These are phyloP conservation scores for Macrosiphum euphorbiae DNA, from an alignment of 2,888 invertebrate genomes.

Conservation along the genomic window DNA sequence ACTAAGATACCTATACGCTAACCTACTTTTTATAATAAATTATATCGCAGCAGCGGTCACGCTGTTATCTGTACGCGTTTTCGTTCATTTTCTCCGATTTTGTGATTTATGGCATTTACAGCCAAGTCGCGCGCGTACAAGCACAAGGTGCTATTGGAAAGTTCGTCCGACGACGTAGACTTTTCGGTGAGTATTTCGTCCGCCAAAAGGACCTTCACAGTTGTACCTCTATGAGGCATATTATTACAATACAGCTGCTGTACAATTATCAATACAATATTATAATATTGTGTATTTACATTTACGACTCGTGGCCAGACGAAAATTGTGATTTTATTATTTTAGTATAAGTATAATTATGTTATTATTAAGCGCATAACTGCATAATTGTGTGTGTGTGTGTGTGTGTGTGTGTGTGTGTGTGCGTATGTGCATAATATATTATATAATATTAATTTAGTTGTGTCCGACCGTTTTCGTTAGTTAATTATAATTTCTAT, in stretches of 20 bases:
- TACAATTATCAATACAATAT: background rate
- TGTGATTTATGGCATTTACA: constrained; percentile 52
- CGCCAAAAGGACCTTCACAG: background rate
- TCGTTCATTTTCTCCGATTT: background rate
- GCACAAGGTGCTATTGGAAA: constrained; percentile 32
- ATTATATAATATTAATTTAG: background rate
- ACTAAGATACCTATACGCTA: background rate
- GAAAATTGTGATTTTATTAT: background rate
- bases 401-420: background rate
- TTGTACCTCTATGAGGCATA: background rate
- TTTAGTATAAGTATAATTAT: background rate
- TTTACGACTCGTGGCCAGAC: background rate
- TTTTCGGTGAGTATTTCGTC: constrained; percentile 25
- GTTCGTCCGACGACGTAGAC: constrained; percentile 31
- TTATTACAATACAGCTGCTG: background rate
- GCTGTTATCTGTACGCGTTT: background rate
- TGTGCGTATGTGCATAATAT: background rate
- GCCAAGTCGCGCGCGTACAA: constrained; percentile 39
- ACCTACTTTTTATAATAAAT: background rate
- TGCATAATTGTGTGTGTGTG: background rate
- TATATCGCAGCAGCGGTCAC: background rate
- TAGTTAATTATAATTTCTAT: background rate
- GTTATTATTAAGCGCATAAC: background rate
- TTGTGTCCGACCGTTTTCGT: background rate
- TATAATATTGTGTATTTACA: background rate